Base-by-base conservation (phyloP, 2,797 vertebrate genomes). In the Channa striata region DNA sequence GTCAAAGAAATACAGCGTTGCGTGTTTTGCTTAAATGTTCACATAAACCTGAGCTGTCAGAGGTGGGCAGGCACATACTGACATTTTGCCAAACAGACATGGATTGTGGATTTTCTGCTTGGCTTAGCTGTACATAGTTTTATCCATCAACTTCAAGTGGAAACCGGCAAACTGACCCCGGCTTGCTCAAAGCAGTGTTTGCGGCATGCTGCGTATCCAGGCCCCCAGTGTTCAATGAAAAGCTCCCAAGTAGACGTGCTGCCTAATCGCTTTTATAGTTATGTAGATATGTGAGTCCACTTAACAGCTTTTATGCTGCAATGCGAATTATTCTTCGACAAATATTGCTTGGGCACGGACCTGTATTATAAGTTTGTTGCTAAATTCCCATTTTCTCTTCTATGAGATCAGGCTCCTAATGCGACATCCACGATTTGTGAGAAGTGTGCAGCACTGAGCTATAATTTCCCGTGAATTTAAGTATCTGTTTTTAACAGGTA, bases 1-100 rank as follows among this genome's bases (percentile, higher is more conserved):
- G 68, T 91, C 89, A 91, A 90, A 90, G 91, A 91, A 92, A 92
- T 93, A 93, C 89, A 91, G 89, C 77, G 33, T 74, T 74, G 87
- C 79, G 82, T 85, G 88, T 93, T 94, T 89, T 81, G 87, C 89
- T 93, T 92, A 93, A 94, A 89, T 66, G 89, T 93, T 88, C 84
- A 83, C 87, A 90, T 91, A 91, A 93, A 91, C 88, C 90, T 83
- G 82, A 93, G 87, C 91, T 92, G 92, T 91, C 91, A 91, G 81
- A 68, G 77, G 81, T 87, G 70, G 89, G 81, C 37, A 59, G 74
- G 60, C 53, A 0, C 60, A 53, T 9, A 11, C 80, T 88, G 90
- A 90, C 87, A 77, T 86, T 84, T 84, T 83, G 83, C 89, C 90
- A 83, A 82, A 83, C 73, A 64, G 71, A 74, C 75, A 68, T 53